These are phyloP conservation scores for Dromaius novaehollandiae DNA, from an alignment of 2,113 vertebrate species.

Conservation along the genomic window DNA sequence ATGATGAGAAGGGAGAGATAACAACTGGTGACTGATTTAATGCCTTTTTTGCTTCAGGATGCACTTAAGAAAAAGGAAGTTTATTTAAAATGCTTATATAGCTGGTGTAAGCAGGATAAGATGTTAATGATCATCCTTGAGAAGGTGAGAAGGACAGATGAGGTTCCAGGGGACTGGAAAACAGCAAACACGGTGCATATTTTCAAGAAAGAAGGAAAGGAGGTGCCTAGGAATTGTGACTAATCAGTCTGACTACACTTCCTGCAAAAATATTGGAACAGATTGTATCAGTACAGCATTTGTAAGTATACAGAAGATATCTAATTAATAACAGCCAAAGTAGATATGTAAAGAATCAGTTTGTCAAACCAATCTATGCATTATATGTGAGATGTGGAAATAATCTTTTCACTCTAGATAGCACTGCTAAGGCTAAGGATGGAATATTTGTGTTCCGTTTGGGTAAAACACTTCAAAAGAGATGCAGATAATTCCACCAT, in stretches of 20 bases:
- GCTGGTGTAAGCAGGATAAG: not conserved
- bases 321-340: not conserved
- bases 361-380: not conserved
- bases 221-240: not conserved
- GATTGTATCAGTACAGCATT: not conserved
- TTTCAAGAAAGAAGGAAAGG: not conserved
- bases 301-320: not conserved
- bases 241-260: not conserved
- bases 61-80: not conserved
- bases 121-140: not conserved
- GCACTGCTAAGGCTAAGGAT: not conserved
- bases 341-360: not conserved
- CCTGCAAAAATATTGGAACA: not conserved
- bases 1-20: not conserved
- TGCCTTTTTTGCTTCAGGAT: not conserved
- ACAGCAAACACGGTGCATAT: not conserved
- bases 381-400: not conserved
- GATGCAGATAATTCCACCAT: not conserved
- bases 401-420: not conserved
- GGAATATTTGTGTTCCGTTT: not conserved
- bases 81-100: not conserved
- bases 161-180: not conserved
- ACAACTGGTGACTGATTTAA: not conserved
- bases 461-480: not conserved
- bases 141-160: not conserved